Evolutionary conservation across 2,888 invertebrate species (phyloP).

Genomic region (Dichetophora obliterata): DNA sequence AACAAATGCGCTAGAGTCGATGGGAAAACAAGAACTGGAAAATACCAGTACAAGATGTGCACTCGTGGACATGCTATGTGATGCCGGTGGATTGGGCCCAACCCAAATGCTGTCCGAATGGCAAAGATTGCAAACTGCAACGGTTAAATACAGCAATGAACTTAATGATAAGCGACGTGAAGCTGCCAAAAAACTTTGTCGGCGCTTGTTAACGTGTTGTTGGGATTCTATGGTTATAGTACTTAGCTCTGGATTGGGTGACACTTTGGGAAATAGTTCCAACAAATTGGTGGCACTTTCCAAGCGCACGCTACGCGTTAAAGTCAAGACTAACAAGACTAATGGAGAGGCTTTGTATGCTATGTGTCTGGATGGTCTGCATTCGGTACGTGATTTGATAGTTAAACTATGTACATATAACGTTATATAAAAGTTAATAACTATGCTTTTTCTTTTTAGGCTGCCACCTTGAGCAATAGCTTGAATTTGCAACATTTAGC

Average conservation of each 20-base stretch:
- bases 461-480: constrained; percentile 90
- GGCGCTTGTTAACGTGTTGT: constrained; percentile 86
- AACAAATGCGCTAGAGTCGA: constrained; percentile 68
- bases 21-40: constrained; percentile 63
- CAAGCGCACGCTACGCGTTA: constrained; percentile 70
- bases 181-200: constrained; percentile 83
- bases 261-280: constrained; percentile 69
- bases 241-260: constrained; percentile 82
- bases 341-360: constrained; percentile 85
- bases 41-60: constrained; percentile 64
- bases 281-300: constrained; percentile 75
- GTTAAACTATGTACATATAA: not conserved
- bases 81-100: constrained; percentile 86
- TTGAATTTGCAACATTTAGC: constrained; percentile 91
- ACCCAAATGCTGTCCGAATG: constrained; percentile 90
- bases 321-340: constrained; percentile 70
- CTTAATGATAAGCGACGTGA: constrained; percentile 81
- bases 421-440: not conserved
- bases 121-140: constrained; percentile 85
- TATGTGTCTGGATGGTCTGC: constrained; percentile 88
- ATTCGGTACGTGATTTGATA: constrained; percentile 74
- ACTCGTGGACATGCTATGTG: constrained; percentile 72
- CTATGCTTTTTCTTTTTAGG: constrained; percentile 72
- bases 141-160: constrained; percentile 75
- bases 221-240: constrained; percentile 94